Base-by-base conservation (phyloP, 2,797 vertebrate genomes). In the Falco naumanni region DNA sequence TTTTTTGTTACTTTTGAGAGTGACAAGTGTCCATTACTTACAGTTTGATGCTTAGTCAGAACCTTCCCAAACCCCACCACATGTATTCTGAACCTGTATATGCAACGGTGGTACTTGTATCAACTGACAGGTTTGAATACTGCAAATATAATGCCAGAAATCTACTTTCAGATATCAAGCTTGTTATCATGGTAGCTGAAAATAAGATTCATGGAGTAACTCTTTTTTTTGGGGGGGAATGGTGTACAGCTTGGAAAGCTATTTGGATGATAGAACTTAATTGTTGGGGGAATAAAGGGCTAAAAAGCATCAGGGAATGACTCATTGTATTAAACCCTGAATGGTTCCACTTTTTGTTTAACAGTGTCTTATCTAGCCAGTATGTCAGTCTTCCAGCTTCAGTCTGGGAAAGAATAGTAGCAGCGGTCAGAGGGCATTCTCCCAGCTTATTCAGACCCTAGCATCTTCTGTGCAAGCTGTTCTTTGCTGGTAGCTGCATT, bases 181-280 rank as follows among this genome's bases (percentile, higher is more conserved):
- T 31, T 74, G 3, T 37, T 37, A 37, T 37, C 34, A 37, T 37
- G 34, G 34, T 39, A 74, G 33, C 13, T 79, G 53, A 85, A 75
- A 77, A 61, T 26, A 48, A 56, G 20, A 5, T 63, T 78, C 12
- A 19, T 25, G 34, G 28, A 64, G 4, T 59, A 65, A 57, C 12
- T 65, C 0, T 22, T 54, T 80, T 34, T 28, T 1, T 9, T 34
- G 34, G 0, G 11, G 31, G 13, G 2, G 16, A 6, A 13, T 11
- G 8, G 3, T 72, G 5, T 53, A 65, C 6, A 60, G 5, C 8
- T 84, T 48, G 34, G 43, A 87, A 48, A 64, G 3, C 6, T 70
- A 5, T 37, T 80, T 91, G 51, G 16, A 19, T 90, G 51, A 29
- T 51, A 25, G 34, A 31, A 87, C 26, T 69, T 19, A 69, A 43